Conservation (phyloP, 2,797 vertebrate species). For the Anguilla obscura region DNA sequence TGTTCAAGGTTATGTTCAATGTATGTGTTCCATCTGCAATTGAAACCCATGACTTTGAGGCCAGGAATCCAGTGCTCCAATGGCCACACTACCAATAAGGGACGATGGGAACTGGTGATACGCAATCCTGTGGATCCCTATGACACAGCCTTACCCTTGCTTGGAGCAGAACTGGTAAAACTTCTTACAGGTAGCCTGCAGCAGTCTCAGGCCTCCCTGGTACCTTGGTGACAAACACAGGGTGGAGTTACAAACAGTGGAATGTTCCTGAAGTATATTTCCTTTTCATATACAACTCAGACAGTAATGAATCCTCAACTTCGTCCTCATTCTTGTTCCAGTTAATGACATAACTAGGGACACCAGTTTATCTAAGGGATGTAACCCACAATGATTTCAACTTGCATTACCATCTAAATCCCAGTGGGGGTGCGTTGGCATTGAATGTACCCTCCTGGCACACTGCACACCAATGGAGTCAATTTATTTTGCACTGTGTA, state of each 20-base stretch:
- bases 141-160: constrained; percentile 70
- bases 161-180: constrained; percentile 84
- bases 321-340: neutral
- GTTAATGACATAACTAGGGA: too few species aligned
- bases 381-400: too few species aligned
- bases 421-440: too few species aligned
- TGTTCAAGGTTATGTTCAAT: neutral
- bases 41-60: neutral
- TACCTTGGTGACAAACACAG: constrained; percentile 63
- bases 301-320: neutral
- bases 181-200: constrained; percentile 84
- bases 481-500: too few species aligned
- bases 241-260: neutral
- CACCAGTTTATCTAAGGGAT: too few species aligned
- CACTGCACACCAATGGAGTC: neutral
- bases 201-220: constrained; percentile 76
- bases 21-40: neutral
- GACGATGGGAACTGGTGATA: neutral
- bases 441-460: neutral
- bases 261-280: neutral
- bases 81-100: neutral
- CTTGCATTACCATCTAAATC: too few species aligned
- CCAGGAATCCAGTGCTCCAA: neutral
- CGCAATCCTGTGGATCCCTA: neutral
- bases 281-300: neutral